These are phyloP conservation scores for Nephrocerus scutellatus DNA, from an alignment of 2,888 invertebrate species.

Conservation along the genomic window DNA sequence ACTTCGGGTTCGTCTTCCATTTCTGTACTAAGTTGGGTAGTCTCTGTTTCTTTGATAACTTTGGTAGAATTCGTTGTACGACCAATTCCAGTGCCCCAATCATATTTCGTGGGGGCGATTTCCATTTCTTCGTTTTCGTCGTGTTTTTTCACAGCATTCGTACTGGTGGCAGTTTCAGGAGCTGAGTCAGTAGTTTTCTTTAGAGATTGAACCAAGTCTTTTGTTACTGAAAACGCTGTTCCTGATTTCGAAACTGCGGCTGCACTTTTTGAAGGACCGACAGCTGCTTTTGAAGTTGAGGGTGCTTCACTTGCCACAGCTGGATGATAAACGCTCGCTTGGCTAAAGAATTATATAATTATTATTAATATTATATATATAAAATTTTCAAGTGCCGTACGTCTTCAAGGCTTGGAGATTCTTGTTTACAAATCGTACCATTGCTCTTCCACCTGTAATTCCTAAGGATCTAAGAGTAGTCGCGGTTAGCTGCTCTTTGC, in stretches of 20 bases:
- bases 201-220: slow-evolving; percentile 35
- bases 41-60: no score
- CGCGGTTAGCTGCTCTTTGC: slow-evolving; percentile 54
- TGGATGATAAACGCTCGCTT: slow-evolving; percentile 62
- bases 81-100: slow-evolving; percentile 41
- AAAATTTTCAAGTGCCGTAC: slow-evolving; percentile 36
- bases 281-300: slow-evolving; percentile 12
- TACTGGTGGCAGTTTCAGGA: slow-evolving; percentile 28
- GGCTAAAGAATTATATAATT: slow-evolving; percentile 44
- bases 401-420: slow-evolving; percentile 57
- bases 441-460: slow-evolving; percentile 66
- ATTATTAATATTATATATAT: background rate
- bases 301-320: slow-evolving; percentile 24
- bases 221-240: slow-evolving; percentile 33
- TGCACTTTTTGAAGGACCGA: no score
- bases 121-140: slow-evolving; percentile 9
- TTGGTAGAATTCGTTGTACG: slow-evolving; percentile 28
- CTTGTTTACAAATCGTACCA: slow-evolving; percentile 62
- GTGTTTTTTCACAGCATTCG: slow-evolving; percentile 8
- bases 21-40: slow-evolving; percentile 12
- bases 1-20: slow-evolving; percentile 31
- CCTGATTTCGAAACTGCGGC: no score
- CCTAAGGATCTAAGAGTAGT: slow-evolving; percentile 73
- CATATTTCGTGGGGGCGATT: slow-evolving; percentile 28
- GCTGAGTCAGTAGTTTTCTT: slow-evolving; percentile 22